Conservation (phyloP, 2,888 invertebrate species). For the Hyalella azteca region DNA sequence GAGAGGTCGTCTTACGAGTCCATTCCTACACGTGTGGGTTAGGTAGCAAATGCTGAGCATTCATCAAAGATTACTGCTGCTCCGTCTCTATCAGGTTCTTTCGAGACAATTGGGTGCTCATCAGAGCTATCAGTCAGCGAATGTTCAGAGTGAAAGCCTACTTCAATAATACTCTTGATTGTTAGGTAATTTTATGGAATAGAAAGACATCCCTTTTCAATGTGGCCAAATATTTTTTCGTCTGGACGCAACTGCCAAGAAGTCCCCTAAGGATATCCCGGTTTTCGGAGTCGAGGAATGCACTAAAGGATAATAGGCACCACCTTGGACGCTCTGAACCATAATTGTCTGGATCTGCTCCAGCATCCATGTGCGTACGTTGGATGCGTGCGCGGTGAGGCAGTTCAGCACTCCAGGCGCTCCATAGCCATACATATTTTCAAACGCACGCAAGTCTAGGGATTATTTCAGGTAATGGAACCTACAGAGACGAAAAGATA, state of each 20-base stretch:
- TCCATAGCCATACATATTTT: background rate
- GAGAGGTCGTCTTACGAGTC: background rate
- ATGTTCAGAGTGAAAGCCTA: too few relatives aligned
- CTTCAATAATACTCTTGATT: too few relatives aligned
- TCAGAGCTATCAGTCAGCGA: too few relatives aligned
- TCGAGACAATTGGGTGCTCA: too few relatives aligned
- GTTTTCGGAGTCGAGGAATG: conserved; percentile 39
- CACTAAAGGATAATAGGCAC: conserved; percentile 38
- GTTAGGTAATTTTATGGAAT: too few relatives aligned
- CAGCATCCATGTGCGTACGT: conserved; percentile 14
- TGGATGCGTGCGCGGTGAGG: too few relatives aligned
- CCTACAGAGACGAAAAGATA: background rate
- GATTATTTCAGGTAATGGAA: background rate
- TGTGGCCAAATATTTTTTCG: conserved; percentile 2
- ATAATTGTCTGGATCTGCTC: conserved; percentile 36
- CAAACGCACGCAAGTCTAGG: background rate
- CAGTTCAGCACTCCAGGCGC: background rate
- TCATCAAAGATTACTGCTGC: background rate
- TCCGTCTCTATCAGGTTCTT: background rate
- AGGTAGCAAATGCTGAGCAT: background rate
- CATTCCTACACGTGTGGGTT: background rate
- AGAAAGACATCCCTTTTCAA: background rate
- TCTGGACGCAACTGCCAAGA: conserved; percentile 23
- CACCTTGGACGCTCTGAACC: conserved; percentile 35
- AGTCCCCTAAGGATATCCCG: conserved; percentile 38